phyloP scores from a whole-genome alignment of 2,113 vertebrate species.

The Rutilus rutilus region DNA sequence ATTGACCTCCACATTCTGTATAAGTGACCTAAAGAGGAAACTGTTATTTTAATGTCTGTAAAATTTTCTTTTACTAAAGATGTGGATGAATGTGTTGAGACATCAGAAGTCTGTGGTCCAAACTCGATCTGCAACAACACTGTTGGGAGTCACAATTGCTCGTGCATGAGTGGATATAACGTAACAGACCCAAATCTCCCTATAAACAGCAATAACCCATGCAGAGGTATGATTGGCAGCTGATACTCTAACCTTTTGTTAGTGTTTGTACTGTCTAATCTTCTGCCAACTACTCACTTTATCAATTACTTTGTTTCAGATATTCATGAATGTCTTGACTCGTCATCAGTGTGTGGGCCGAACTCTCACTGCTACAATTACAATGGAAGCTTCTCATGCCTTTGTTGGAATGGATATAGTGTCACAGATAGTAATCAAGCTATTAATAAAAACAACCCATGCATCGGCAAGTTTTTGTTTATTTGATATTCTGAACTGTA shows the following conservation, averaged over 20 bases:
- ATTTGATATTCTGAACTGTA: not conserved
- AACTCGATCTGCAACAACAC: not conserved
- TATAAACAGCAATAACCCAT: not conserved
- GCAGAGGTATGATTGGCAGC: not conserved
- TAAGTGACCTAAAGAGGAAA: not conserved
- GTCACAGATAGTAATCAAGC: not conserved
- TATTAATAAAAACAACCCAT: conserved; percentile 26
- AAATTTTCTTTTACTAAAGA: not conserved
- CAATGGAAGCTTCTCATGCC: conserved; percentile 31
- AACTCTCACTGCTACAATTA: not conserved
- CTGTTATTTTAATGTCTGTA: no score
- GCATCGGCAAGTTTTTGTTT: conserved; percentile 9
- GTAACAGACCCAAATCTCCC: conserved; percentile 1
- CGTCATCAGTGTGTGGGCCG: not conserved
- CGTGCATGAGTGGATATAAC: not conserved
- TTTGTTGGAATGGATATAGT: conserved; percentile 10
- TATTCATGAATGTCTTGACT: conserved; percentile 25
- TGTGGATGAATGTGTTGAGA: not conserved
- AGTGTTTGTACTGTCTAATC: not conserved
- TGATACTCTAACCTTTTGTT: not conserved
- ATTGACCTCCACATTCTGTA: not conserved
- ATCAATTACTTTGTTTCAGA: conserved; percentile 5
- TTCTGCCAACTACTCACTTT: not conserved
- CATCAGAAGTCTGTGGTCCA: not conserved
- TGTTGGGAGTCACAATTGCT: not conserved